Evolutionary conservation across 2,113 vertebrate genomes (phyloP), one percentile per base, ranked within the genome.

Genomic region (Damaliscus lunatus): DNA sequence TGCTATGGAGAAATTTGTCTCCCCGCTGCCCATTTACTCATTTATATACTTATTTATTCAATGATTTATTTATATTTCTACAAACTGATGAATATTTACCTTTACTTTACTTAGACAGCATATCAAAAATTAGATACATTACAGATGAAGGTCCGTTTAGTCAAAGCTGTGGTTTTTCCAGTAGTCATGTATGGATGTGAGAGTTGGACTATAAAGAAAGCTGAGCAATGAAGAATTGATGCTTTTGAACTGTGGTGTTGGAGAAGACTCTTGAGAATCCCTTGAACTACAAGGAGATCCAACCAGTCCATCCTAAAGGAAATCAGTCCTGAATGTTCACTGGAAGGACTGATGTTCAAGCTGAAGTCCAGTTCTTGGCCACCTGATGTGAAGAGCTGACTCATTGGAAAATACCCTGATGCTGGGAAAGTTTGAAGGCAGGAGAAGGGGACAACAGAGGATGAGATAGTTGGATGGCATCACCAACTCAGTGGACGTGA

Each of bases 221-320:
- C 19, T 21, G 9, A 71, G 64, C 0, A 0, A 0, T 23, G n/a
- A 71, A 71, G 3, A 71, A 71, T 3, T 21, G n/a, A 36, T 71
- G 64, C 17, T 23, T 36, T 71, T 71, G n/a, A 71, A 71, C 19
- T 23, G 64, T 36, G 9, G 9, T 71, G n/a, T 23, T 71, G 64
- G 19, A 71, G 19, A 71, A 36, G 64, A 36, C 64, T 71, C n/a
- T 71, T 71, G 64, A 36, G 9, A 71, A 2, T 23, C n/a, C 64
- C 9, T 71, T 71, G n/a, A 5, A 36, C n/a, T 71, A 19, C n/a
- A 36, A 36, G 1, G n/a, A 71, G 19, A 71, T 36, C n/a, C 9
- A 36, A 71, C 9, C 64, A 36, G 19, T 71, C 19, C 10, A 11
- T 71, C 19, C 64, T 71, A 71, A 36, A 21, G n/a, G n/a, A 36